Conservation (phyloP, 2,888 invertebrate genomes). For the Hedychridium roseum region DNA sequence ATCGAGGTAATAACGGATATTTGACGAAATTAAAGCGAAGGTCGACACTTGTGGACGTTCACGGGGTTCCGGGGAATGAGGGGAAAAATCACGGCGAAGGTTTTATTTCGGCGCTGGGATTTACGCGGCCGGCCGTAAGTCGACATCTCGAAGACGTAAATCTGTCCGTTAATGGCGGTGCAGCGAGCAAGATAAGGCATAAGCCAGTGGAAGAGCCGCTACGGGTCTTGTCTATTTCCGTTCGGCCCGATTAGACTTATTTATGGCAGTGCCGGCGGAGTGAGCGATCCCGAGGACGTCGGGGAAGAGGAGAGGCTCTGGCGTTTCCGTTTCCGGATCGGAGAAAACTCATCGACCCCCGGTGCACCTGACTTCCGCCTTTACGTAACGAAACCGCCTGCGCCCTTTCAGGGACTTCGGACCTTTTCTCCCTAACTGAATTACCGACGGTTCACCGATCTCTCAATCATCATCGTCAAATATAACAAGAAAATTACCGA, state of each 20-base stretch:
- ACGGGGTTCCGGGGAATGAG: no score
- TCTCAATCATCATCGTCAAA: slow-evolving; percentile 2
- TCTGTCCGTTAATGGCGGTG: slow-evolving; percentile 14
- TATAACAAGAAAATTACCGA: slow-evolving; percentile 3
- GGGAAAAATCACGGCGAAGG: no score
- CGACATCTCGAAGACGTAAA: slow-evolving; percentile 4
- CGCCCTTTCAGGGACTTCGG: background rate
- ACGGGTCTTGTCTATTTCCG: slow-evolving; percentile 37
- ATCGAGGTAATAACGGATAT: no score
- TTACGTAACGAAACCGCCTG: no score
- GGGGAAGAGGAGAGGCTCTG: slow-evolving; percentile 11
- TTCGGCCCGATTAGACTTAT: slow-evolving; percentile 39
- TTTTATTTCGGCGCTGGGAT: no score
- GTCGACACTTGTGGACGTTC: no score
- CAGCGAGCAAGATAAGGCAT: slow-evolving; percentile 18
- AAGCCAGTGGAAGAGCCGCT: slow-evolving; percentile 16
- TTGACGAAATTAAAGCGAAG: no score
- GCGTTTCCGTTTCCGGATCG: slow-evolving; percentile 36
- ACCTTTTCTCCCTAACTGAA: background rate
- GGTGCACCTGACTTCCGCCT: background rate
- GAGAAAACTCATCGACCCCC: background rate
- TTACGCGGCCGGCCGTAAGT: no score
- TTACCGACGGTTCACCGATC: background rate
- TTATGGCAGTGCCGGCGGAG: slow-evolving; percentile 26
- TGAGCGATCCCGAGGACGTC: slow-evolving; percentile 12